phyloP scores from a whole-genome alignment of 2,888 invertebrate genomes.

The Flexamia atlantica region DNA sequence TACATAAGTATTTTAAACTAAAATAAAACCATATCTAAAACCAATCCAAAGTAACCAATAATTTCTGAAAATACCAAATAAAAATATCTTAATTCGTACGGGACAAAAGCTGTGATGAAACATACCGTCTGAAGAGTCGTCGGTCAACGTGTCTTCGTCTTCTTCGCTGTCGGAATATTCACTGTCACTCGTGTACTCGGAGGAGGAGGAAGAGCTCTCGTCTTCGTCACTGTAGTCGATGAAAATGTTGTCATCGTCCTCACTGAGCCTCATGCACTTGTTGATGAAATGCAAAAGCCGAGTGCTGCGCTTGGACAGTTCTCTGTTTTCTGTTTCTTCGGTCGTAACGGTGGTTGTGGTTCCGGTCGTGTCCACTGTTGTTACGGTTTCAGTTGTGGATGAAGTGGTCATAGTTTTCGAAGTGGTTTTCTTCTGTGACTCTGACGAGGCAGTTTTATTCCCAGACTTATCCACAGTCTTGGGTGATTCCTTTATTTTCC shows the following conservation, averaged over 20 bases:
- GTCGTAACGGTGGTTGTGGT: background rate
- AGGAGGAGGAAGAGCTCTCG: constrained; percentile 6
- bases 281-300: constrained; percentile 50
- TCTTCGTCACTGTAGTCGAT: constrained; percentile 49
- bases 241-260: constrained; percentile 42
- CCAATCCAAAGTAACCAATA: too few species aligned
- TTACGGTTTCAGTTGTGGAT: background rate
- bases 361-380: background rate
- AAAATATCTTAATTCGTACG: background rate
- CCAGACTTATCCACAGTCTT: background rate
- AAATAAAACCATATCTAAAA: too few species aligned
- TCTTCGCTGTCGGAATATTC: constrained; percentile 50
- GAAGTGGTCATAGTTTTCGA: too few species aligned
- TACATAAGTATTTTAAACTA: too few species aligned
- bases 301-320: constrained; percentile 18
- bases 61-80: too few species aligned
- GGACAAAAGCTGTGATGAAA: background rate
- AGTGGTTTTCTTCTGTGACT: background rate
- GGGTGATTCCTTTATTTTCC: background rate
- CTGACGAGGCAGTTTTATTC: background rate
- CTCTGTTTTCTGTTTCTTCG: background rate
- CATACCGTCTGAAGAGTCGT: constrained; percentile 45
- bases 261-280: constrained; percentile 50
- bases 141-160: constrained; percentile 40
- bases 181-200: constrained; percentile 19